A percentile compares a stretch with the other conserved stretches of the same genome.
Conservation (phyloP, 2,888 invertebrate genomes). For the Griposia aprilina region DNA sequence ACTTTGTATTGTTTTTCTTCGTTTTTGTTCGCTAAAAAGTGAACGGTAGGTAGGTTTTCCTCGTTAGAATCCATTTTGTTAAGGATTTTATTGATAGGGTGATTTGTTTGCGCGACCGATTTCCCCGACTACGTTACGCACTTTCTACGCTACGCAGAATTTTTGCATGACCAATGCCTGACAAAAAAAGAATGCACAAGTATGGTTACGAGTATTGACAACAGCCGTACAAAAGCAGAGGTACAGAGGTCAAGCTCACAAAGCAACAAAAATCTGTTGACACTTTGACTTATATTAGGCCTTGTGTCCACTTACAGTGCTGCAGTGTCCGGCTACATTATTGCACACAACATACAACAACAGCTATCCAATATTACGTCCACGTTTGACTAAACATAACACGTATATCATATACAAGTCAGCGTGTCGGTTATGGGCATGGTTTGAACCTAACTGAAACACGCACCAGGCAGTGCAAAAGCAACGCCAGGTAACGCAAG, state of each 20-base stretch:
- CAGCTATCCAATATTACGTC: background rate
- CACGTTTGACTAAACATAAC: background rate
- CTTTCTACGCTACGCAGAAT: background rate
- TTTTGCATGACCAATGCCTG: background rate
- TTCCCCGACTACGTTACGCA: background rate
- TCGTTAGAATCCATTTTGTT: background rate
- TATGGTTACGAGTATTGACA: background rate
- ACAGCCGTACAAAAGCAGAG: background rate
- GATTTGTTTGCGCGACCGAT: background rate
- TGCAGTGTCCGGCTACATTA: background rate
- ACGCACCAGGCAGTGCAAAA: background rate
- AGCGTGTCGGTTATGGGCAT: background rate
- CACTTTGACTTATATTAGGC: background rate
- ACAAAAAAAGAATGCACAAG: background rate
- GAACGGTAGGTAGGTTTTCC: background rate
- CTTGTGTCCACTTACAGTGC: background rate
- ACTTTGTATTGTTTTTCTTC: background rate
- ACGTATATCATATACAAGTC: background rate
- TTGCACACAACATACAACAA: background rate
- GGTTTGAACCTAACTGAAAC: background rate
- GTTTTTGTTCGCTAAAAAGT: background rate
- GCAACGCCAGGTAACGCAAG: background rate
- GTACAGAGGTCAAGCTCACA: background rate
- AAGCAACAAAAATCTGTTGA: background rate
- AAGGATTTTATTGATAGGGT: background rate